Evolutionary conservation across 2,797 vertebrate species (phyloP), one percentile per base, ranked within the genome.

Genomic region (Phoxinus dragarum): DNA sequence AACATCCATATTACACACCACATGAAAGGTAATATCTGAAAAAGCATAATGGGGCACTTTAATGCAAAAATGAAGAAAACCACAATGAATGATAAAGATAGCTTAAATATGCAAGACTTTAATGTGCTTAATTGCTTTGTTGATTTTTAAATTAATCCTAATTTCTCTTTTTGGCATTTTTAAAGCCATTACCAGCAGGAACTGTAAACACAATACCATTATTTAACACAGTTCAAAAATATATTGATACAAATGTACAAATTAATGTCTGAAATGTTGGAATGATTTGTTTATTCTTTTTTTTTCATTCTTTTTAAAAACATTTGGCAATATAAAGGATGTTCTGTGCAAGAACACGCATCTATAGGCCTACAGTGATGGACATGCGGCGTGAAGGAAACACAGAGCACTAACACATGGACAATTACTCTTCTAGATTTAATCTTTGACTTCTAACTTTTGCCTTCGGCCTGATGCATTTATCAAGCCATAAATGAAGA

Each of bases 101-200:
- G 27, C 27, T 66, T 31, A 79, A 34, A 67, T 47, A 6, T 2
- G 31, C 34, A 76, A 75, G 23, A 40, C 36, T 67, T 52, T 31
- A 83, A 16, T n/a, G 38, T 47, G 61, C 14, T 40, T 34, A 38
- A 74, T 34, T 31, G 38, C 19, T 61, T 31, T 31, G 12, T 64
- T 64, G 14, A 23, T 21, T 66, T 75, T 66, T 66, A 3, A 21
- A 71, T 36, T 6, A 23, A 19, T n/a, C 27, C 64, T 64, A 36
- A 72, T 64, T 73, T 79, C 66, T 34, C 44, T 84, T 80, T 81
- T 69, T 82, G 66, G 36, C 36, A 47, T 81, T 44, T 49, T 27
- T 86, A 64, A 79, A 49, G 61, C 56, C 21, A 73, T 71, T 76
- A 72, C 67, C 34, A 86, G 56, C 73, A 81, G 64, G 69, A 80